Evolutionary conservation across 2,797 vertebrate species (phyloP).

Genomic region (Megalops cyprinoides): DNA sequence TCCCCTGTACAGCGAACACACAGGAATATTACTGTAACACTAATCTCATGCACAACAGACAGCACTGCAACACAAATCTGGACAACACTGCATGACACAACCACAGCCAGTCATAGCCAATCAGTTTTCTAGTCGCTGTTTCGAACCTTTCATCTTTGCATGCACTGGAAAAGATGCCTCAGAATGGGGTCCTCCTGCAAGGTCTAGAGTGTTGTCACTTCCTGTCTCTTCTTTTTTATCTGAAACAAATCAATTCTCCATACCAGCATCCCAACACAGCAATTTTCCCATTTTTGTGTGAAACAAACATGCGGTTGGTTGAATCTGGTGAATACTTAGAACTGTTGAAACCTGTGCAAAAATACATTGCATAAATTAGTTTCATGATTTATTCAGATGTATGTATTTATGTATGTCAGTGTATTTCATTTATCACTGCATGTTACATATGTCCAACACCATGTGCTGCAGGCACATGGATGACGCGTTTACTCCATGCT

Average conservation of each 20-base stretch:
- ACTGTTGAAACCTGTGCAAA: background rate
- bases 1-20: conserved; percentile 27
- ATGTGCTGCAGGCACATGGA: no score
- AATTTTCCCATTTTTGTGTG: no score
- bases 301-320: no score
- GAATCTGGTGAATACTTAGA: no score
- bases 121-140: background rate
- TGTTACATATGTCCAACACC: no score
- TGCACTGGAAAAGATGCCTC: background rate
- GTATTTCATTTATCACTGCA: no score
- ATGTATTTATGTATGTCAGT: no score
- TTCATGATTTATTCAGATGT: no score
- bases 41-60: background rate
- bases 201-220: background rate
- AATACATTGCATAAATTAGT: background rate
- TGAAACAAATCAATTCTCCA: conserved; percentile 19
- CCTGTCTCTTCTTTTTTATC: background rate
- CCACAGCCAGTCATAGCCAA: background rate
- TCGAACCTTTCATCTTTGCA: conserved; percentile 23
- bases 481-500: no score
- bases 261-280: background rate
- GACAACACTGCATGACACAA: background rate
- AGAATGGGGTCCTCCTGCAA: background rate
- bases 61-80: background rate
- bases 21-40: background rate